Base-by-base conservation (phyloP, 2,113 vertebrate genomes). In the Dromas ardeola region DNA sequence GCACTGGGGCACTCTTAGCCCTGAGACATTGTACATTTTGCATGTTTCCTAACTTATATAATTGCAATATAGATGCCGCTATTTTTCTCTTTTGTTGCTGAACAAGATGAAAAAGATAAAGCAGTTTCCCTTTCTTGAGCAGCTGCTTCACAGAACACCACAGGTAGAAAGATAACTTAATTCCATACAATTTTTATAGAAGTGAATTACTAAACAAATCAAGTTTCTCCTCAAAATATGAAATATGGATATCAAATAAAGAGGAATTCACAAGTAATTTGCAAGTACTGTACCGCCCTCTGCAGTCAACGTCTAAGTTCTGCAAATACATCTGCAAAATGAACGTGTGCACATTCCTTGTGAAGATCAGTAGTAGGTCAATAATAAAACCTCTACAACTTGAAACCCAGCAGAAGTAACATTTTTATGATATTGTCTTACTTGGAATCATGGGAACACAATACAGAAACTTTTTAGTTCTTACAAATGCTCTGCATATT, bases 261-360 rank as follows among this genome's bases (percentile, higher is more conserved):
- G 61, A 36, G 25, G 20, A 29, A 55, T 30, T 77, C 47, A n/a
- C 27, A 49, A 34, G 40, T 32, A 53, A 92, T 90, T 72, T 72
- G 23, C 82, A 88, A 89, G 89, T 59, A 71, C 78, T 72, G 49
- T 38, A 65, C 29, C 30, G 87, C 95, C 96, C 95, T 93, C 95
- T 96, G 69, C 93, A 81, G 95, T 63, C 81, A 42, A 16, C 3
- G 18, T 9, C 4, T 2, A 26, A 81, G 27, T 43, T 62, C 86
- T 90, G 88, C 83, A 80, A 73, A 45, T 23, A 25, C 15, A 61
- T 21, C 36, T 61, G 38, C 83, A 74, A 81, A 49, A 40, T 3
- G 0, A 83, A 16, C 22, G 16, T 13, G 11, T 1, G 5, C 5
- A 18, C 7, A 2, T 36, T 47, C 38, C 74, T 52, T 40, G 21